These are phyloP conservation scores for Rhingia rostrata DNA, from an alignment of 2,888 invertebrate genomes.

Conservation along the genomic window DNA sequence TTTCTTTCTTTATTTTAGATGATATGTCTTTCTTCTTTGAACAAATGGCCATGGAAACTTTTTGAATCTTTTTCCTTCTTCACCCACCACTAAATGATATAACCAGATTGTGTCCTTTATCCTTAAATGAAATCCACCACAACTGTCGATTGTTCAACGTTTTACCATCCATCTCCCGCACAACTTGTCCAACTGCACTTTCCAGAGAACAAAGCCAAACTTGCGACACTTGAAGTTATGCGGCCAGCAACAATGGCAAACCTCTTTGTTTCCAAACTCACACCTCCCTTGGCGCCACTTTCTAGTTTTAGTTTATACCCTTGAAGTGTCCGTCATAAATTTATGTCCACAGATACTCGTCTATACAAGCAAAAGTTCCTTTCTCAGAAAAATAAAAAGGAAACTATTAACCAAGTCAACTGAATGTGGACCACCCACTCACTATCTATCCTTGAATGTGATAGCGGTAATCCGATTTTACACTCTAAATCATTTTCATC, in stretches of 20 bases:
- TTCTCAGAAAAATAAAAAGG: neutral
- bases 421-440: neutral
- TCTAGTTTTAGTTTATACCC: constrained; percentile 34
- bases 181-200: constrained; percentile 10
- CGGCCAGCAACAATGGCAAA: constrained; percentile 12
- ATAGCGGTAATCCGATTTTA: constrained; percentile 27
- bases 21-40: no score
- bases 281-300: constrained; percentile 2
- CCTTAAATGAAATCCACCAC: constrained; percentile 26
- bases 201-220: neutral
- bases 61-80: no score
- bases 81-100: no score
- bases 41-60: no score
- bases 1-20: no score
- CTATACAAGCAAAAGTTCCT: constrained; percentile 10
- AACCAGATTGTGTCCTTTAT: neutral
- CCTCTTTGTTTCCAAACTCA: constrained; percentile 13
- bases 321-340: constrained; percentile 34
- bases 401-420: constrained; percentile 22
- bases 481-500: neutral
- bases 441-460: neutral
- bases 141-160: constrained; percentile 23
- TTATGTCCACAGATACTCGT: neutral
- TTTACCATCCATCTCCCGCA: constrained; percentile 8
- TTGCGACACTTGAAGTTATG: neutral